Percentiles rank a stretch among this genome's conserved stretches.
These are phyloP conservation scores for Metalampra italica DNA, from an alignment of 2,888 invertebrate genomes.

Conservation along the genomic window DNA sequence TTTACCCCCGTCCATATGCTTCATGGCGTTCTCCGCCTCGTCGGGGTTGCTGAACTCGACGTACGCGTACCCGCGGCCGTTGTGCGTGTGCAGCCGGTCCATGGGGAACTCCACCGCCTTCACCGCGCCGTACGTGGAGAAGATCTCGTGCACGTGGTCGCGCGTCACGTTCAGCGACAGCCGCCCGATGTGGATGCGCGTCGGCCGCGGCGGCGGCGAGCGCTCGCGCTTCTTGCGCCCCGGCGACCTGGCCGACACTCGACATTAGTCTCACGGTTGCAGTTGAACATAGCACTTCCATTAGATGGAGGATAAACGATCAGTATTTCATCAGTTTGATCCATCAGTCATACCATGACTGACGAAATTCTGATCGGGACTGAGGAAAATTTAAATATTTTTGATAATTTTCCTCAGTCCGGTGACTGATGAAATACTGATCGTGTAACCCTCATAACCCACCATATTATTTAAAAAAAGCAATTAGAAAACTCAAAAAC, in stretches of 20 bases:
- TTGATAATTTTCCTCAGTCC: too few species aligned
- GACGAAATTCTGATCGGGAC: too few species aligned
- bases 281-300: too few species aligned
- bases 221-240: conserved; percentile 86
- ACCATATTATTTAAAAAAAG: too few species aligned
- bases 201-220: conserved; percentile 93
- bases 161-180: conserved; percentile 95
- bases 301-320: too few species aligned
- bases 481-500: too few species aligned
- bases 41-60: conserved; percentile 96
- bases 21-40: conserved; percentile 98
- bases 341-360: too few species aligned
- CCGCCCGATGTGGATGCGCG: conserved; percentile 95
- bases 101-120: conserved; percentile 93
- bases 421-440: too few species aligned
- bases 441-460: too few species aligned
- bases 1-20: conserved; percentile 98
- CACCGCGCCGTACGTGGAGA: conserved; percentile 91
- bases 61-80: conserved; percentile 96
- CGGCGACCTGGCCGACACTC: conserved; percentile 66
- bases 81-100: conserved; percentile 92
- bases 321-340: too few species aligned
- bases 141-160: conserved; percentile 94
- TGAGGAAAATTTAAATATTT: too few species aligned
- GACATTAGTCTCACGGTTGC: conserved; percentile 1